A percentile compares a stretch with the other conserved stretches of the same genome.
Evolutionary conservation across 2,113 vertebrate species (phyloP).

Genomic region (Oceanodroma tethys): DNA sequence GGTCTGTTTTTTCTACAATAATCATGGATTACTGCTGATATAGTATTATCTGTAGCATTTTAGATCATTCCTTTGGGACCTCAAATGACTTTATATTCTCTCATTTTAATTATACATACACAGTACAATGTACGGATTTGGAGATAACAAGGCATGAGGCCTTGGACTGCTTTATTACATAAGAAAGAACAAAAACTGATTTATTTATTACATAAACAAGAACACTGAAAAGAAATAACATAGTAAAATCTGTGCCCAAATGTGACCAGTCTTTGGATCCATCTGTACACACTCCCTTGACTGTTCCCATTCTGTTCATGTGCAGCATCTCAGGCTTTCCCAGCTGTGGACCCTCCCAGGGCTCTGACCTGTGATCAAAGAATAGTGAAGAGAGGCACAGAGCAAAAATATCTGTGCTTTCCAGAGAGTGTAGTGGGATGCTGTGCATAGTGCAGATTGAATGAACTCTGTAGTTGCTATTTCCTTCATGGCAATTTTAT

Average conservation of each 20-base stretch:
- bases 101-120: constrained; percentile 10
- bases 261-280: neutral
- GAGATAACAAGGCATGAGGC: neutral
- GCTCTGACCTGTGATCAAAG: neutral
- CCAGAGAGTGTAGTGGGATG: neutral
- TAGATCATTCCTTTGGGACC: neutral
- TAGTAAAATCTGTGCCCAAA: neutral
- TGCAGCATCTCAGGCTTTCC: neutral
- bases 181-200: neutral
- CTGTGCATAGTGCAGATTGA: neutral
- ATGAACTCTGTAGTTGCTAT: neutral
- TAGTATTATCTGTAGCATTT: constrained; percentile 16
- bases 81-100: neutral
- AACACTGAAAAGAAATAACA: neutral
- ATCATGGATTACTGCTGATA: constrained; percentile 24
- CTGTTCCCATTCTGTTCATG: neutral
- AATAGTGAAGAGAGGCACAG: neutral
- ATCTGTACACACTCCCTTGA: neutral
- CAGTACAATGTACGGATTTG: neutral
- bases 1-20: neutral
- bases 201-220: neutral
- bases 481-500: neutral
- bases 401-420: neutral
- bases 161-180: neutral
- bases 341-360: neutral